These are phyloP conservation scores for Julus scanicus DNA, from an alignment of 2,888 invertebrate genomes.

Conservation along the genomic window DNA sequence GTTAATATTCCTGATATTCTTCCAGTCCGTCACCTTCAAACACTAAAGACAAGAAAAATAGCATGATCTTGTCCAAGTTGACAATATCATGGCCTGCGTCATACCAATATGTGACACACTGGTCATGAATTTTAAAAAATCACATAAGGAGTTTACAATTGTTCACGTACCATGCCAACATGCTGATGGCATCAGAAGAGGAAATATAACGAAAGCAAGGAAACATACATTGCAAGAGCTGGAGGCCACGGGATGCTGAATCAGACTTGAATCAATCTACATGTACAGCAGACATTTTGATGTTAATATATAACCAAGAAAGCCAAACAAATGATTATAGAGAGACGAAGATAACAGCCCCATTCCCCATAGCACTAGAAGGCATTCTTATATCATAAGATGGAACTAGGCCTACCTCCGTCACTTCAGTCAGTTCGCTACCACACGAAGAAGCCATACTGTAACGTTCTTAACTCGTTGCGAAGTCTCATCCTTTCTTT, in stretches of 20 bases:
- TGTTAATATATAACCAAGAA: neutral
- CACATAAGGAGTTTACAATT: no score
- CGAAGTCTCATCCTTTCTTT: neutral
- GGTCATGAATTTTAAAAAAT: no score
- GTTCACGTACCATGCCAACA: no score
- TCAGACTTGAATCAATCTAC: neutral
- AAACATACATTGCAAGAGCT: neutral
- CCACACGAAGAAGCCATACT: constrained; percentile 20
- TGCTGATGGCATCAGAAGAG: neutral
- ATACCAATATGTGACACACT: no score
- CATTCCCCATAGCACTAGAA: neutral
- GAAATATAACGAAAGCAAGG: neutral
- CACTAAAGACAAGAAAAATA: no score
- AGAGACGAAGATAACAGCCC: neutral
- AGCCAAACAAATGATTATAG: neutral
- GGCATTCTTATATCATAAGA: no score
- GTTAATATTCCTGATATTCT: no score
- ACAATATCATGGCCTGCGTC: no score
- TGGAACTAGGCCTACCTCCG: constrained; percentile 7
- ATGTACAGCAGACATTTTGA: neutral
- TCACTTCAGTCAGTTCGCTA: constrained; percentile 37
- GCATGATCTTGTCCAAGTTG: no score
- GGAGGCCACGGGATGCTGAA: neutral
- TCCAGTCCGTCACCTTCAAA: no score
- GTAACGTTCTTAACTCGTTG: neutral